These are phyloP conservation scores for Chaitophorus viminalis DNA, from an alignment of 2,888 invertebrate species.

Conservation along the genomic window DNA sequence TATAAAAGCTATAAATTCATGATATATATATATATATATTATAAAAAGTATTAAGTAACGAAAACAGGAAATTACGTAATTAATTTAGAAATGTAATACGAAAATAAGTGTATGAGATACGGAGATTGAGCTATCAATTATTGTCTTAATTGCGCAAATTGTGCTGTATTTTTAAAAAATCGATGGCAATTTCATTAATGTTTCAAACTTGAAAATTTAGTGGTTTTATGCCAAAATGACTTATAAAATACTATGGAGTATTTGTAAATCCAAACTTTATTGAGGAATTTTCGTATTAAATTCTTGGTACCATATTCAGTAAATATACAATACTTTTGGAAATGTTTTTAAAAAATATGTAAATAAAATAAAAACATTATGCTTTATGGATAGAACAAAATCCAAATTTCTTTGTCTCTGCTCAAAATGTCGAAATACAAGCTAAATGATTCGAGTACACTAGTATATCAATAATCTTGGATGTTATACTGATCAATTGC, in stretches of 20 bases:
- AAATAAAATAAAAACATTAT: no score
- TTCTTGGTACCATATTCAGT: no score
- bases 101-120: not conserved
- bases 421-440: no score
- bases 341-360: no score
- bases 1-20: not conserved
- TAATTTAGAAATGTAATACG: not conserved
- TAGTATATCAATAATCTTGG: no score
- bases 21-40: not conserved
- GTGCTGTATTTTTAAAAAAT: not conserved
- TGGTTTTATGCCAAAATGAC: not conserved
- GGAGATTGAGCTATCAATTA: not conserved
- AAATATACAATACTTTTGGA: no score
- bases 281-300: not conserved
- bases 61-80: not conserved
- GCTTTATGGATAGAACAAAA: no score
- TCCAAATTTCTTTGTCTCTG: no score
- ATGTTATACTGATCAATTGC: no score
- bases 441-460: no score
- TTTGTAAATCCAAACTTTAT: not conserved
- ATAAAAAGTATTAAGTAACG: not conserved
- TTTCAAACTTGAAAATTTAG: not conserved
- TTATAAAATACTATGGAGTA: not conserved
- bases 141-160: not conserved
- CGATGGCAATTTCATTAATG: not conserved